Evolutionary conservation across 1,140 invertebrate genomes (phyloP).

Genomic region (Drosophila sturtevanti): DNA sequence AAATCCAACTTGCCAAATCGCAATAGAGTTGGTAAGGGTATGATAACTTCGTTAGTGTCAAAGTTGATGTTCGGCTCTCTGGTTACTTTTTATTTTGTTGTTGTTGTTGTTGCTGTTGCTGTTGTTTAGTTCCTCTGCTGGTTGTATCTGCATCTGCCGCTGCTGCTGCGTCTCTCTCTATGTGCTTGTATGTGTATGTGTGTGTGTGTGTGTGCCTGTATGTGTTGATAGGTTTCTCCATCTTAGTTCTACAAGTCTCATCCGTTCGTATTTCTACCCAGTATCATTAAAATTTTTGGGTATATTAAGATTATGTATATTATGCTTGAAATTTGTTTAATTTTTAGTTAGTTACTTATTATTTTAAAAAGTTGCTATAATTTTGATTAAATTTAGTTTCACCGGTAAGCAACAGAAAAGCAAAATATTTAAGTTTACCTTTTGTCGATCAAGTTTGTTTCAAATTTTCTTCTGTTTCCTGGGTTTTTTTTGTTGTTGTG

Average conservation of each 20-base stretch:
- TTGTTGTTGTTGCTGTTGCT: conserved; percentile 10
- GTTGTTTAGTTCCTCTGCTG: conserved; percentile 11
- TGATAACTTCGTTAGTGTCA: background rate
- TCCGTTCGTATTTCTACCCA: background rate
- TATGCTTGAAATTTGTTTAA: too few relatives aligned
- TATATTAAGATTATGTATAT: background rate
- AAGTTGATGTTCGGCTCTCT: background rate
- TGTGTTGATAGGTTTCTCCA: conserved; percentile 14
- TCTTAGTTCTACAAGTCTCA: conserved; percentile 2
- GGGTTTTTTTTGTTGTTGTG: too few relatives aligned
- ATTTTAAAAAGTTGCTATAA: too few relatives aligned
- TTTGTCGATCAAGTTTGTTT: too few relatives aligned
- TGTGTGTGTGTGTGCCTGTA: conserved; percentile 5
- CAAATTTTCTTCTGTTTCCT: too few relatives aligned
- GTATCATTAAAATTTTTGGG: background rate
- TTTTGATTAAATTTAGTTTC: too few relatives aligned
- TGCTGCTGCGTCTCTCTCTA: background rate
- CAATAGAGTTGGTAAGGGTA: background rate
- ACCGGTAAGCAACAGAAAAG: too few relatives aligned
- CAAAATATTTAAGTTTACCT: too few relatives aligned
- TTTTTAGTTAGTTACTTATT: too few relatives aligned
- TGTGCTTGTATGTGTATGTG: background rate
- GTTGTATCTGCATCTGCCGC: conserved; percentile 11
- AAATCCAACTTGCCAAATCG: background rate
- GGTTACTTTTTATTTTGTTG: background rate